Evolutionary conservation across 2,888 invertebrate species (phyloP), one percentile per base, ranked within the genome.

Genomic region (Neuroscelio doddi): DNA sequence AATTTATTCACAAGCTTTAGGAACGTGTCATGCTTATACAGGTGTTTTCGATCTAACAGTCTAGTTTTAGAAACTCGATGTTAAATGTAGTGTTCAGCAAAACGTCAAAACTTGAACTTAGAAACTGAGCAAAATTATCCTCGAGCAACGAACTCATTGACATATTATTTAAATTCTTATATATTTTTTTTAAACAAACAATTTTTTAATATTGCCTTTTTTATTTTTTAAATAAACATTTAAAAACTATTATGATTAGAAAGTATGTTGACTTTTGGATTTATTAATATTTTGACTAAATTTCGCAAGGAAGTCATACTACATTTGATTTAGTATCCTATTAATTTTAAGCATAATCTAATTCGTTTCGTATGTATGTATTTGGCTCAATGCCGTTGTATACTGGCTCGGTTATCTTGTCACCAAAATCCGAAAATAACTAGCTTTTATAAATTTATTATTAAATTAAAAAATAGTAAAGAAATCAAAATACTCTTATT

Each of bases 341-440:
- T 58, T 26, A 50, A 39, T 50, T 34, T 58, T 30, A 46, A 58
- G 51, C 44, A 51, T 58, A 51, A 51, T 58, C 51, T 51, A 46
- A 58, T 58, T 51, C 39, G 58, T 51, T 51, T 45, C 27, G 45
- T 46, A 49, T 57, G 39, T 58, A 10, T 9, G n/a, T n/a, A 38
- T 46, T 58, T 58, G 58, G 58, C 58, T 58, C 58, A 24, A 51
- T 24, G 51, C 58, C 58, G 38, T 58, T 42, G 30, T 44, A 50
- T 16, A 38, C 45, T 50, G 44, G 29, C 39, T 39, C 15, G 14
- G 2, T 15, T 50, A 50, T 42, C 50, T 50, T 32, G 50, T 57
- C 57, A 57, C 15, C 50, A 10, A 14, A 29, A 39, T 27, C 15
- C 30, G 36, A 46, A 46, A 55, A 55, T 55, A 55, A 55, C 27